phyloP scores from a whole-genome alignment of 2,888 invertebrate genomes.

The Dryobotodes eremita region DNA sequence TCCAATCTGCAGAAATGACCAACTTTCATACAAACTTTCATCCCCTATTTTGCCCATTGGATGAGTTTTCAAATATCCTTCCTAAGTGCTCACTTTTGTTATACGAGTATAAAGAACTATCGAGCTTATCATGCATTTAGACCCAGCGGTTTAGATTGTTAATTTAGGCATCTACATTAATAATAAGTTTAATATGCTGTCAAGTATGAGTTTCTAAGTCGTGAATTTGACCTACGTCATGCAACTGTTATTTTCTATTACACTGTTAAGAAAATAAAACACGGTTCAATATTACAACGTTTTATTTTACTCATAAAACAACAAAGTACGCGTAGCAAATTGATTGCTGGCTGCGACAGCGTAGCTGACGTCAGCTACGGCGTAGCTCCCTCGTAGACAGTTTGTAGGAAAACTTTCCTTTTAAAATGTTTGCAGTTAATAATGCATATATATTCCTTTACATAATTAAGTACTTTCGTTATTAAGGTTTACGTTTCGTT shows the following conservation, averaged over 20 bases:
- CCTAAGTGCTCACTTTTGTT: background rate
- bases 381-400: slow-evolving; percentile 15
- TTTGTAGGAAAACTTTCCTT: slow-evolving; percentile 3
- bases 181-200: background rate
- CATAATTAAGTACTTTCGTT: background rate
- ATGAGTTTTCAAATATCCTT: background rate
- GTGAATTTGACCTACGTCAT: too few species aligned
- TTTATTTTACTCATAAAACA: slow-evolving; percentile 33
- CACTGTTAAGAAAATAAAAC: slow-evolving; percentile 39
- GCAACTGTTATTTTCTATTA: background rate
- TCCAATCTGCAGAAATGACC: background rate
- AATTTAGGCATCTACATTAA: too few species aligned
- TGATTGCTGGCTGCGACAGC: slow-evolving; percentile 38
- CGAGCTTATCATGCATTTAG: too few species aligned
- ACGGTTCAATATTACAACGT: slow-evolving; percentile 10
- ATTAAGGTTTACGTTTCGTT: background rate
- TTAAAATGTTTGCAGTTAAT: slow-evolving; percentile 2
- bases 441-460: background rate
- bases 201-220: background rate
- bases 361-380: slow-evolving; percentile 30
- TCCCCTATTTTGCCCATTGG: background rate
- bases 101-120: too few species aligned
- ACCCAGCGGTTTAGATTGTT: too few species aligned
- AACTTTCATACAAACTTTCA: background rate
- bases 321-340: slow-evolving; percentile 43